Evolutionary conservation across 2,113 vertebrate species (phyloP).

Genomic region (Dicentrarchus labrax): DNA sequence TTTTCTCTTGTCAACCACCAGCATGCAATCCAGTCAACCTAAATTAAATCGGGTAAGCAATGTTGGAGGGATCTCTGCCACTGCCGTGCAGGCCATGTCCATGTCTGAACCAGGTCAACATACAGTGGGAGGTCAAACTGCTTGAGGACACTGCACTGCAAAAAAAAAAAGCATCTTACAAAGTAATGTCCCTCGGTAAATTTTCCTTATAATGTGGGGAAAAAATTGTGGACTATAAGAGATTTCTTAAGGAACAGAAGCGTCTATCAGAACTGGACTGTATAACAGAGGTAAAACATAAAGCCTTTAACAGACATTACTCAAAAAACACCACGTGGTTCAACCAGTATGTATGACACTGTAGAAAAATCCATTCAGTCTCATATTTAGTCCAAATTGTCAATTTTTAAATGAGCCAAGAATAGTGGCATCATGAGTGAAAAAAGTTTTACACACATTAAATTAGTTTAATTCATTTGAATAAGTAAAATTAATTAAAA

Average conservation of each 20-base stretch:
- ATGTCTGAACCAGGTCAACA: slow-evolving; percentile 37
- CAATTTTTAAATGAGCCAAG: slow-evolving; percentile 1
- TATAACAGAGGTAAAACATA: not conserved
- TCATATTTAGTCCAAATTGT: not conserved
- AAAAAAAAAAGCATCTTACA: not conserved
- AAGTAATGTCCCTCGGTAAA: no score
- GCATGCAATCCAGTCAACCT: slow-evolving; percentile 22
- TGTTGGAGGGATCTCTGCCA: slow-evolving; percentile 8
- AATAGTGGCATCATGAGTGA: not conserved
- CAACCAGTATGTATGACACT: not conserved
- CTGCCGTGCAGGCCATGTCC: slow-evolving; percentile 9
- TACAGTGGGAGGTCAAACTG: slow-evolving; percentile 34
- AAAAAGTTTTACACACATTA: not conserved
- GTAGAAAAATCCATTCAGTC: not conserved
- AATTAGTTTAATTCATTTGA: not conserved
- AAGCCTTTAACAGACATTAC: not conserved
- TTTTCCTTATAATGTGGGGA: no score
- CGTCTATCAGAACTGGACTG: not conserved
- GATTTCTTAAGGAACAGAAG: not conserved
- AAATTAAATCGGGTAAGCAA: slow-evolving; percentile 7
- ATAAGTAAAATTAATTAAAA: not conserved
- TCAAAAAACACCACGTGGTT: not conserved
- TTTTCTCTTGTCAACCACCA: slow-evolving; percentile 22
- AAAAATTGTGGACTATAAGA: not conserved
- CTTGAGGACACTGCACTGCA: slow-evolving; percentile 1